Evolutionary conservation across 2,888 invertebrate genomes (phyloP), one percentile per base, ranked within the genome.

Genomic region (Conistra vaccinii): DNA sequence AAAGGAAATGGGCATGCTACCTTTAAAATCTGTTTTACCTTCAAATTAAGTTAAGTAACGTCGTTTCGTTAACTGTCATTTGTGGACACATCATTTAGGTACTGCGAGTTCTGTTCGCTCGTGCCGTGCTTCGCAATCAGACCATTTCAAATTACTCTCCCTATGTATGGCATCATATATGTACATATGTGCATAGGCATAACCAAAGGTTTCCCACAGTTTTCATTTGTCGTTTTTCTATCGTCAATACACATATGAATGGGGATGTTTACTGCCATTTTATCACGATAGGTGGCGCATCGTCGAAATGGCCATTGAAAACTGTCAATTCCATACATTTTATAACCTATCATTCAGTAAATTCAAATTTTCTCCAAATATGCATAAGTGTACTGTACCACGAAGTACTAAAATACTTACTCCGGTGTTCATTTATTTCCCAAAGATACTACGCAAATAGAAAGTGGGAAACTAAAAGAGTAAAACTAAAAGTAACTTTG

Each of bases 61-160:
- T 35, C 6, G 39, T 39, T 60, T 29, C 0, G 2, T 45, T 81
- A 12, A n/a, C n/a, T n/a, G 17, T 53, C 20, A 29, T 42, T 75
- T 23, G 20, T 48, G 60, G 51, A 29, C 29, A 65, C 5, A 48
- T 76, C 5, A 48, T 76, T 75, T 39, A 39, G 7, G 7, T 32
- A 39, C 32, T 74, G 39, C 32, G 32, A 51, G 65, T 60, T 68
- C 58, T 45, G 39, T 53, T 63, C 58, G 20, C 26, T 69, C 35
- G 85, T 73, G 62, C 42, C 26, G 26, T 72, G 60, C 57, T 39
- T 62, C 10, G 57, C 69, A 85, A 77, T 74, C 69, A 77, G 83
- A 77, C 62, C 67, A 77, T 71, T 83, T 76, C 63, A 68, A 81
- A 85, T 69, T 62, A 57, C 60, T 62, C 53, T 48, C 9, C 45